Evolutionary conservation across 2,888 invertebrate species (phyloP), one percentile per base, ranked within the genome.

Genomic region (Ichneumoninae sp.): DNA sequence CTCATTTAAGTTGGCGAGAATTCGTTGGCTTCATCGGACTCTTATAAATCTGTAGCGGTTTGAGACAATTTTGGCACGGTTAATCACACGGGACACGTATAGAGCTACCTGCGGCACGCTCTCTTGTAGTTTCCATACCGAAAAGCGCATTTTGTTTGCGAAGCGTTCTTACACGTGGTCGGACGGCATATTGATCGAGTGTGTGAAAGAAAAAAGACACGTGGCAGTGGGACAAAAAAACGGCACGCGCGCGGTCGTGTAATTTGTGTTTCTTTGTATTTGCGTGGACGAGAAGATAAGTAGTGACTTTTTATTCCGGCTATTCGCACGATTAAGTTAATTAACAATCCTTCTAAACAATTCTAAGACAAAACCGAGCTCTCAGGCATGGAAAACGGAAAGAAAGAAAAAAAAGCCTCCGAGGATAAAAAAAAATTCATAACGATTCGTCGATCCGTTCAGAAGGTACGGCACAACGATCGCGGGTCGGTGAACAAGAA

Each of bases 61-160:
- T 30, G 26, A 13, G 83, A 80, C 81, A 86, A 10, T 40, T 85
- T 85, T 84, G 83, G 83, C 82, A 79, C 54, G 8, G 10, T 22
- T 22, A 81, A 83, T 85, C 69, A 74, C 83, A 84, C 83, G 83
- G 79, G 83, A 79, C 83, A 83, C 83, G 80, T 78, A 79, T 76
- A 65, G 82, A 80, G 86, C 86, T 82, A 86, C 85, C 86, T 74
- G 83, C 82, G 84, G 86, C 83, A 83, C 80, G 65, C 80, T 78
- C 83, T 81, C 86, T 86, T 82, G 72, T 40, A 69, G 69, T 81
- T 68, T 72, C 72, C 47, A 81, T 82, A 54, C 19, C 80, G 75
- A 86, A 84, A 83, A 85, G 86, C 19, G 54, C 54, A 10, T 22
- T 54, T 22, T 54, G 10, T 22, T 54, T 22, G 22, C 54, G 84